Evolutionary conservation across 2,113 vertebrate species (phyloP), one percentile per base, ranked within the genome.

Genomic region (Seriola aureovittata): DNA sequence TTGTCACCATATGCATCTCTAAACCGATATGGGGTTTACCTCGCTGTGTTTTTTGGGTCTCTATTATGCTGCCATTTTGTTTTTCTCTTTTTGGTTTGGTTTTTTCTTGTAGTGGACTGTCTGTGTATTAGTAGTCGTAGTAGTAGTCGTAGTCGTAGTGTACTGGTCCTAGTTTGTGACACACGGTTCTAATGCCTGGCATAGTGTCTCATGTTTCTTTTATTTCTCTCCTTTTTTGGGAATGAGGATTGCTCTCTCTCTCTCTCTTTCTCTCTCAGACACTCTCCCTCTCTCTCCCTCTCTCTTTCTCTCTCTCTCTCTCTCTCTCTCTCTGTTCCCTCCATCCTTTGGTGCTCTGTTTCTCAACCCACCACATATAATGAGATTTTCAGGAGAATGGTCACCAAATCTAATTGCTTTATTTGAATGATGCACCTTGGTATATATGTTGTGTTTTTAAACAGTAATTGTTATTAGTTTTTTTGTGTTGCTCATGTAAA

Each of bases 391-490:
- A 92, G 93, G 90, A 91, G 92, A 95, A 95, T 95, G 93, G 93
- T 94, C 94, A 94, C 94, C 92, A 91, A 93, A 92, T 93, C 85
- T 89, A 92, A 93, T 93, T 92, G 92, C 92, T 94, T 94, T 93
- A 91, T 93, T 89, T 93, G 95, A 94, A 95, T 95, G 95, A 95
- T 90, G 93, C 95, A 95, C 94, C 90, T 92, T 93, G 88, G 91
- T 94, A 86, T 92, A 82, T 80, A 68, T 86, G 80, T 92, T 89
- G 87, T 85, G 57, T 92, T 88, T 88, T 92, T 68, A 38, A 60
- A 90, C 69, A 63, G 84, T 91, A 80, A 78, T 90, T 85, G 50
- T 86, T 80, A 38, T 34, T 78, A n/a, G 42, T 78, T 88, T 63
- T 73, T 79, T 76, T 92, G 83, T 93, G 91, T 94, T 93, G 91